phyloP scores from a whole-genome alignment of 64 coral and sea anemone genomes.

The Stichodactyla helianthus region DNA sequence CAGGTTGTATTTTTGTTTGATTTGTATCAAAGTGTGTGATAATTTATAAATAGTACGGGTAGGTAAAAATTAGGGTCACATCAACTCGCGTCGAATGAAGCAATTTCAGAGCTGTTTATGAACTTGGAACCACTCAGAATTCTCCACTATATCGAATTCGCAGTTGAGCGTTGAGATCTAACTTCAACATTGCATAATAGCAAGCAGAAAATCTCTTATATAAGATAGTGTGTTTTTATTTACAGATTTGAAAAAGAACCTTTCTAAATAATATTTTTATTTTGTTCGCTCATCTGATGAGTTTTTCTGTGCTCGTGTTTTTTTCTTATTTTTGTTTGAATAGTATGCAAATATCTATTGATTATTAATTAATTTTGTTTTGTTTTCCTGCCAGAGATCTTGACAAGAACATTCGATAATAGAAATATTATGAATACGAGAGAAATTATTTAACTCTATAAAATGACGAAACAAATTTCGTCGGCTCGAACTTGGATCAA shows the following conservation, averaged over 20 bases:
- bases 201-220: neutral
- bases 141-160: neutral
- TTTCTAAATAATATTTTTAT: neutral
- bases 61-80: neutral
- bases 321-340: neutral
- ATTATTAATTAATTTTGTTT: constrained; percentile 7
- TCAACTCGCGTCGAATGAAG: neutral
- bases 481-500: neutral
- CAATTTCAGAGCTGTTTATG: neutral
- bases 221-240: neutral
- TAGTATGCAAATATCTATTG: neutral
- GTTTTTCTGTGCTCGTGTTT: constrained; percentile 4
- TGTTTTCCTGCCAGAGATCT: constrained; percentile 12
- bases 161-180: neutral
- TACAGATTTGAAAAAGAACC: neutral
- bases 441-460: neutral
- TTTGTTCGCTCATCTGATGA: neutral
- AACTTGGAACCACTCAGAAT: neutral
- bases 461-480: neutral
- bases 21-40: neutral
- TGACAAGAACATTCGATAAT: constrained; percentile 8
- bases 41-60: neutral
- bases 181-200: neutral
- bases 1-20: neutral
- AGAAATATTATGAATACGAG: constrained; percentile 1